Base-by-base conservation (phyloP, 2,888 invertebrate species). In the Norana najaformis region DNA sequence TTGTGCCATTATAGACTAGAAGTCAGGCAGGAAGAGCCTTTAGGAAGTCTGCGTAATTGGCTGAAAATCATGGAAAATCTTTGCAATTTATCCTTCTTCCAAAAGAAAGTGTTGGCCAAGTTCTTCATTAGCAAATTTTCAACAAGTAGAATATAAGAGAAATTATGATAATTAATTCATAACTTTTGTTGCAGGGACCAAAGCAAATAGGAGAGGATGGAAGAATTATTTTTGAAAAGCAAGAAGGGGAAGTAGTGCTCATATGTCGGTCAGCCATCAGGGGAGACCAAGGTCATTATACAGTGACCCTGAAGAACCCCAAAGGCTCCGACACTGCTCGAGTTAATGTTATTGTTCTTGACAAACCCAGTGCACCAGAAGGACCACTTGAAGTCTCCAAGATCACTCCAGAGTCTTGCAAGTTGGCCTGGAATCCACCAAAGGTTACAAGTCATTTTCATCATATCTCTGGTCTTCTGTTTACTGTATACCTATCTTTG, bases 351-450 rank as follows among this genome's bases (percentile, higher is more conserved):
- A 47, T n/a, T 53, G 96, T 97, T 89, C 96, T 96, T 34, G 91
- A 91, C 88, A 91, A 91, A 94, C 99, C 99, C 53, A 96, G 97
- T 82, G 96, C 97, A 91, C 98, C 99, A 5, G 96, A 97, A 94
- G 98, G 98, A 41, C 99, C 99, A 36, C 96, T 99, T 89, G 97
- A 97, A 93, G 97, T 97, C 0, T 97, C 96, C 83, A 98, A 99
- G 94, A 97, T 99, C 93, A 98, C 98, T 2, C 98, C 99, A 0
- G 99, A 99, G 94, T 97, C 98, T 0, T 99, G 99, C 95, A 97
- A 97, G 20, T 95, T 99, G 88, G 97, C 91, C 94, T 97, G 93
- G 95, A 94, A 93, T 69, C 93, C 95, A 90, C 95, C 95, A 47
- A 94, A 94, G 93, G 94, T 94, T 92, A 90, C 91, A 34, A 41